phyloP scores from a whole-genome alignment of 2,797 vertebrate species.

The Argentina silus region DNA sequence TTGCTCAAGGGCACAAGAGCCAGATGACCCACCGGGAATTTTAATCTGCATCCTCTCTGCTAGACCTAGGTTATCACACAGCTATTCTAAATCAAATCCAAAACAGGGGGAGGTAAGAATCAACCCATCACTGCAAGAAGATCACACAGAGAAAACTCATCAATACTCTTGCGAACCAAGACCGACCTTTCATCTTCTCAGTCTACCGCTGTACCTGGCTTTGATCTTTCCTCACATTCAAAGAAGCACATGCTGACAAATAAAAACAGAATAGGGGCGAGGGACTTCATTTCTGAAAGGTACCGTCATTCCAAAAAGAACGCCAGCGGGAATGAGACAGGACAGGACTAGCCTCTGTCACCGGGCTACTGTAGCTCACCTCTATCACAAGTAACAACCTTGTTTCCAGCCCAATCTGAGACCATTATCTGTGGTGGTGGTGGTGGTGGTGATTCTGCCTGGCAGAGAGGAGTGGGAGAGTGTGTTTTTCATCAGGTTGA shows the following conservation, averaged over 20 bases:
- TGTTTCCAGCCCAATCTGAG: background rate
- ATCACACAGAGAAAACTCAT: background rate
- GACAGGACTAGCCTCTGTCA: slow-evolving; percentile 27
- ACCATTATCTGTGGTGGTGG: background rate
- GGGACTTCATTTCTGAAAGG: slow-evolving; percentile 38
- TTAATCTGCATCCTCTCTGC: background rate
- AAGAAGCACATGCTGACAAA: slow-evolving; percentile 49
- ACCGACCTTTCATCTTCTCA: background rate
- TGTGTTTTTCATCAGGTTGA: slow-evolving; percentile 7
- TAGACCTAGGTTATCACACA: too few species aligned
- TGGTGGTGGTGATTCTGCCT: background rate
- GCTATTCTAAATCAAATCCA: background rate
- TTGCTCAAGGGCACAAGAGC: background rate
- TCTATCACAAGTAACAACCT: background rate
- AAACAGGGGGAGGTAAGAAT: background rate
- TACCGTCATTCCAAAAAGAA: background rate
- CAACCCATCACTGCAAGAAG: background rate
- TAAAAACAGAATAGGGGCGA: slow-evolving; percentile 25
- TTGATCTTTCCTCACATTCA: background rate
- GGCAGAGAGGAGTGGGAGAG: background rate
- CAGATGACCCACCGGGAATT: background rate
- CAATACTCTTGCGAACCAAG: background rate
- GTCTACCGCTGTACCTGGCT: background rate
- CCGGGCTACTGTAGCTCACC: background rate
- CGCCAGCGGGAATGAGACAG: too few species aligned